Evolutionary conservation across 2,797 vertebrate genomes (phyloP).

Genomic region (Enteromius trimaculatus): DNA sequence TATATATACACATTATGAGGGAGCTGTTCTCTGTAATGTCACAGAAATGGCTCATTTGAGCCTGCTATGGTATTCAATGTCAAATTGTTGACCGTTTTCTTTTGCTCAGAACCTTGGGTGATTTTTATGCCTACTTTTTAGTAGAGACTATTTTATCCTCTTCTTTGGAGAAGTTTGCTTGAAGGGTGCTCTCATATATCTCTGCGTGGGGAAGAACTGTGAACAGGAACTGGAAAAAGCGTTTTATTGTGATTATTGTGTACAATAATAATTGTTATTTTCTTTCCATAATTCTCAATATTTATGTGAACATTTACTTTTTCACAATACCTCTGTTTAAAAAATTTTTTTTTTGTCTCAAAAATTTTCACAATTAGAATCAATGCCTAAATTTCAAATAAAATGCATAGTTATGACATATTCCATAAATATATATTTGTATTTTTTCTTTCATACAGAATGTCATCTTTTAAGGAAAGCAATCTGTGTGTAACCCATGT

Average conservation of each 20-base stretch:
- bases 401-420: background rate
- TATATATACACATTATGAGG: constrained; percentile 66
- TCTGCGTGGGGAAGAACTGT: constrained; percentile 68
- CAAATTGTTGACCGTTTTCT: constrained; percentile 59
- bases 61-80: constrained; percentile 55
- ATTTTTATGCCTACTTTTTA: constrained; percentile 61
- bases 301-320: constrained; percentile 70
- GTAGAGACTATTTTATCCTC: constrained; percentile 58
- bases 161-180: constrained; percentile 13
- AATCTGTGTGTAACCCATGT: constrained; percentile 35
- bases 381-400: background rate
- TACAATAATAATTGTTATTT: constrained; percentile 70
- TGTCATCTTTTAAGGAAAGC: constrained; percentile 57
- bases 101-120: constrained; percentile 66
- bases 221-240: constrained; percentile 70
- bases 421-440: constrained; percentile 12
- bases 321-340: constrained; percentile 55
- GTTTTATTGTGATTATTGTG: constrained; percentile 67
- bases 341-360: constrained; percentile 63
- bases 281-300: constrained; percentile 66
- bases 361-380: constrained; percentile 19
- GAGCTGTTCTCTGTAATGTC: constrained; percentile 74
- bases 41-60: constrained; percentile 64
- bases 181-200: constrained; percentile 60
- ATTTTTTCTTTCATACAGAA: constrained; percentile 16